Base-by-base conservation (phyloP, 2,113 vertebrate species). In the Psilopsiagon aymara region DNA sequence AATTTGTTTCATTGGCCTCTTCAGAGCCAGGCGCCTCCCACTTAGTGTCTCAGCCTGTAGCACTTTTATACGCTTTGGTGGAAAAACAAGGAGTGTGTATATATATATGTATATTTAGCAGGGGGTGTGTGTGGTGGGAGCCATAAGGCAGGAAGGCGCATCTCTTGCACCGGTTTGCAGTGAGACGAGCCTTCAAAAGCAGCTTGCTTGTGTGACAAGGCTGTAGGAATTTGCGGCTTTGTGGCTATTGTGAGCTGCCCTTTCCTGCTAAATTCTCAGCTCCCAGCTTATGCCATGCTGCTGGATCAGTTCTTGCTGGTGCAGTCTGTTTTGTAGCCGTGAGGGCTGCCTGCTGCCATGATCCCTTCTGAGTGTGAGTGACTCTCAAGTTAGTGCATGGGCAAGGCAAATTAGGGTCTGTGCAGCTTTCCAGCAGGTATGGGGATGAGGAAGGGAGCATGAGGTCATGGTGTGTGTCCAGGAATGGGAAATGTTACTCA, bases 1-100 rank as follows among this genome's bases (percentile, higher is more conserved):
- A 85, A 93, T 97, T 97, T 94, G 70, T 97, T 96, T 90, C 92
- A 95, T 94, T 97, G 93, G 95, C 85, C 80, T 94, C 53, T 76
- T 80, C 81, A 13, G 46, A 63, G 66, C 75, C 90, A 67, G 60
- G 93, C 31, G 1, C 94, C 90, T 96, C 92, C 91, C 84, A 86
- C 93, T 87, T 55, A 37, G 80, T 31, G 46, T 73, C 68, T 89
- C 92, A 96, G 95, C 97, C 95, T 92, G 91, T 87, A 96, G 84
- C 88, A 68, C 91, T 87, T 84, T 92, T 96, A 91, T 68, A 70
- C 86, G 77, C 81, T 97, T 90, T 51, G 39, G 86, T 73, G 90
- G 74, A 93, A 94, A 97, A 94, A 55, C 84, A 86, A 71, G 74
- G 49, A 88, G 73, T 81, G 37, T 63, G 11, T 93, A 21, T 94